These are phyloP conservation scores for Miniopterus natalensis DNA, from an alignment of 2,113 vertebrate species.

Conservation along the genomic window DNA sequence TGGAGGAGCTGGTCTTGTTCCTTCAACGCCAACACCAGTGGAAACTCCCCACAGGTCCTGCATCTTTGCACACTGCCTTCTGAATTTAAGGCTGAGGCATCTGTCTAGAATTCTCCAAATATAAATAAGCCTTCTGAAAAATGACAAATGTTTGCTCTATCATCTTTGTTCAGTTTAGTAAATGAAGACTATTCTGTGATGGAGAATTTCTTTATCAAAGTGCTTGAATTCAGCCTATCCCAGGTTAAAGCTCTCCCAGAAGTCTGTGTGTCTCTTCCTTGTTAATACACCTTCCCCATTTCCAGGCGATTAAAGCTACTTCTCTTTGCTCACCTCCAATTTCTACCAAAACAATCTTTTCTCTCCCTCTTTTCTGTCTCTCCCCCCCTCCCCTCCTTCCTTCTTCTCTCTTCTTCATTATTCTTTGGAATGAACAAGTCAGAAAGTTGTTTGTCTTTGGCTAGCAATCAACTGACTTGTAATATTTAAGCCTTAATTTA, in stretches of 20 bases:
- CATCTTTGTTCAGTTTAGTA: neutral
- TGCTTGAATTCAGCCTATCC: neutral
- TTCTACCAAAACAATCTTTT: neutral
- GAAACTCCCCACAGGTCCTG: no score
- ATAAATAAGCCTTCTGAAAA: neutral
- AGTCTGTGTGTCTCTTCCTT: neutral
- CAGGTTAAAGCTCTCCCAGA: neutral
- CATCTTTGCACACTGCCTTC: neutral
- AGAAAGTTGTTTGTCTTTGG: conserved; percentile 39
- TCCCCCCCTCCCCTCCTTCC: neutral
- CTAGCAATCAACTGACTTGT: neutral
- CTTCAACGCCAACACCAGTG: fast-evolving
- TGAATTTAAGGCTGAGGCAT: neutral
- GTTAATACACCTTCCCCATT: neutral
- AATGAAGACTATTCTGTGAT: neutral
- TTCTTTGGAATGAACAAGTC: neutral
- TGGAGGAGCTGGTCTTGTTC: neutral
- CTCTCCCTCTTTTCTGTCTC: fast-evolving
- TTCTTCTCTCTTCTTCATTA: neutral
- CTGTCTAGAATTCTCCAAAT: neutral
- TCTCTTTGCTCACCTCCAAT: neutral
- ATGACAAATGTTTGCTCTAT: neutral
- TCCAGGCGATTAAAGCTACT: neutral
- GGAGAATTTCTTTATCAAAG: neutral
- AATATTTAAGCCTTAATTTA: neutral